Percentiles rank a stretch among this genome's conserved stretches.
These are phyloP conservation scores for Aurelia sp. DNA, from an alignment of 30 jellyfish, hydroid and myxozoan genomes.

Conservation along the genomic window DNA sequence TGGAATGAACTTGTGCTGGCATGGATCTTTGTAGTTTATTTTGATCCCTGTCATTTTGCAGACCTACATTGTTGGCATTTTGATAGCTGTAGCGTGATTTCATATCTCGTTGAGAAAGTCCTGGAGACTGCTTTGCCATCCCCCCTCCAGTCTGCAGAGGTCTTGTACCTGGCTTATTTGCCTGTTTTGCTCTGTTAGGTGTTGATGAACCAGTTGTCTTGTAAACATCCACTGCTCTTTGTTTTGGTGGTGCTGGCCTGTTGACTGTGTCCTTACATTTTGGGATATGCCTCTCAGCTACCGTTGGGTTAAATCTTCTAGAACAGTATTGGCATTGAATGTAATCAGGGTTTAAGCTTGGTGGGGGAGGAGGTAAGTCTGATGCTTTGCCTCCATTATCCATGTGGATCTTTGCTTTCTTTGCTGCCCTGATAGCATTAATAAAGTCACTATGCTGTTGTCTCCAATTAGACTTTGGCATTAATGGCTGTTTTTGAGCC, in stretches of 20 bases:
- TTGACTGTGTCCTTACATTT: slow-evolving; percentile 75
- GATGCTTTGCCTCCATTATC: slow-evolving; percentile 94
- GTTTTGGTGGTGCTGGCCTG: slow-evolving; percentile 91
- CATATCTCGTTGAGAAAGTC: slow-evolving; percentile 7
- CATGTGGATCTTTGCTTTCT: slow-evolving; percentile 65
- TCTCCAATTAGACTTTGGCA: slow-evolving; percentile 84
- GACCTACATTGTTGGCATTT: too few relatives aligned
- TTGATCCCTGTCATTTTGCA: too few relatives aligned
- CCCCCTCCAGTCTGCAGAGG: not conserved
- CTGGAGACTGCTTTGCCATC: slow-evolving; percentile 25
- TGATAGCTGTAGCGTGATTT: slow-evolving; percentile 58
- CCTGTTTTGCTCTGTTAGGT: too few relatives aligned
- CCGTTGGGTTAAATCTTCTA: slow-evolving; percentile 88
- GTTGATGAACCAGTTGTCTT: slow-evolving; percentile 5
- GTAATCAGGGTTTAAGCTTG: slow-evolving; percentile 88
- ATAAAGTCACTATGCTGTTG: slow-evolving; percentile 88
- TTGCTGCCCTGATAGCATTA: slow-evolving; percentile 86
- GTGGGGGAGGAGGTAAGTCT: slow-evolving; percentile 99
- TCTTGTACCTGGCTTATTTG: too few relatives aligned
- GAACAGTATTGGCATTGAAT: slow-evolving; percentile 81
- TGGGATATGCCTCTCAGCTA: slow-evolving; percentile 96
- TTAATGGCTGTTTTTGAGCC: slow-evolving; percentile 8
- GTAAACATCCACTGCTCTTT: slow-evolving; percentile 74
- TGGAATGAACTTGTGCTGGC: too few relatives aligned
- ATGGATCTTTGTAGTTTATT: too few relatives aligned